Evolutionary conservation across 2,888 invertebrate genomes (phyloP), one percentile per base, ranked within the genome.

Genomic region (Cheiracanthium punctorium): DNA sequence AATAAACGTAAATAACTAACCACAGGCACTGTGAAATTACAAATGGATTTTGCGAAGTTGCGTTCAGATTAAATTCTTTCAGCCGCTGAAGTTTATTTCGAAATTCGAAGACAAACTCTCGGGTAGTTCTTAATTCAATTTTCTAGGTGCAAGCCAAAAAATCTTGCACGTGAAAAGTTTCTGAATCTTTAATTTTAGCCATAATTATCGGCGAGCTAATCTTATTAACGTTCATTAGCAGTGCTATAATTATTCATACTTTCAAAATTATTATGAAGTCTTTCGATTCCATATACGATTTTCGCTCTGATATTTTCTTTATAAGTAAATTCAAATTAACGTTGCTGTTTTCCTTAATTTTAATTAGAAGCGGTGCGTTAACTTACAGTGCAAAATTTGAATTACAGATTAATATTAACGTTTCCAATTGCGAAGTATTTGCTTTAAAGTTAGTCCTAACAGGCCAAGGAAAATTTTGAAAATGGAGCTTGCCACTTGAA

Each of bases 141-240:
- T 48, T 17, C 14, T 2, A 48, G 48, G 2, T 48, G 17, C 14
- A 48, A 48, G 17, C 8, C 8, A 48, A 48, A 48, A 48, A 48
- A 12, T 5, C 17, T 7, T 17, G 7, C 48, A 17, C 48, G 48
- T 17, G 17, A 48, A n/a, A 48, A 48, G 48, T 48, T 48, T 48
- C 48, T 48, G 48, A 48, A 48, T 48, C 48, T 48, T 17, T 48
- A 48, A 48, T 48, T 48, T 48, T 48, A 48, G 48, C 48, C 48
- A 48, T 17, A 48, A 48, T 48, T 48, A 48, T 48, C 48, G 48
- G 48, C 48, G 48, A 48, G 17, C 7, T 48, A 48, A 48, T 48
- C 8, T 5, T 48, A 48, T 48, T 48, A 48, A 48, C 48, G 17
- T 48, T 48, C 48, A 48, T 48, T 48, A 48, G 48, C 48, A 17